phyloP scores from a whole-genome alignment of 2,113 vertebrate genomes.

The Psophia crepitans region DNA sequence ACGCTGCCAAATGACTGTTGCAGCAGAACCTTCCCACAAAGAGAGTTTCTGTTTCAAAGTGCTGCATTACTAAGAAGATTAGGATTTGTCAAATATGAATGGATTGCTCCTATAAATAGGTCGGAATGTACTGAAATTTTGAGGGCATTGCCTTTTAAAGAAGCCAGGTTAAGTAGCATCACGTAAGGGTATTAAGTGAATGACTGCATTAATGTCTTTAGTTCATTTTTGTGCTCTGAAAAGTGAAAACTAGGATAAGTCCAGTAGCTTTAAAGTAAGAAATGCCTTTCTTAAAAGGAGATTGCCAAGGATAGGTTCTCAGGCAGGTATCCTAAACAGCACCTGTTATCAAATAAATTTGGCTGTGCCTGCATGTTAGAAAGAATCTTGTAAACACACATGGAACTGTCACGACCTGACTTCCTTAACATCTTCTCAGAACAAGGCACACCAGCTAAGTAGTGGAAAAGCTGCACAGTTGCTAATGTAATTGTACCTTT shows the following conservation, averaged over 20 bases:
- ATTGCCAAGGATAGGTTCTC: not conserved
- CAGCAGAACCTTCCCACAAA: not conserved
- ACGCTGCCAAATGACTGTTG: not conserved
- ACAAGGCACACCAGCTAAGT: not conserved
- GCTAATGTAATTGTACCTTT: not conserved
- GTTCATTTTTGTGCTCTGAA: not conserved
- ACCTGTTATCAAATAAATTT: not conserved
- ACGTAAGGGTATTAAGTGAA: not conserved
- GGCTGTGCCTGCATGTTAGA: not conserved
- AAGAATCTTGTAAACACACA: not conserved
- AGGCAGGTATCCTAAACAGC: not conserved
- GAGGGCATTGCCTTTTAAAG: slow-evolving; percentile 50
- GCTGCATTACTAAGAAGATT: slow-evolving; percentile 31
- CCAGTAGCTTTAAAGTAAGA: not conserved
- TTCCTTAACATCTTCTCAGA: not conserved
- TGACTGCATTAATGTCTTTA: not conserved
- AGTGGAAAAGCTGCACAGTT: not conserved
- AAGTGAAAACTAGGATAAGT: not conserved
- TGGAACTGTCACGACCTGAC: not conserved
- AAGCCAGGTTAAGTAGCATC: slow-evolving; percentile 16
- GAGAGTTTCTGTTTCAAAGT: slow-evolving; percentile 27
- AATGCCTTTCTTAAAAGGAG: not conserved
- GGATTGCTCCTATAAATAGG: slow-evolving; percentile 59
- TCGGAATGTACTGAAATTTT: slow-evolving; percentile 57
- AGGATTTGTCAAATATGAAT: slow-evolving; percentile 40